These are phyloP conservation scores for Pentalonia nigronervosa DNA, from an alignment of 1,140 invertebrate species.

Conservation along the genomic window DNA sequence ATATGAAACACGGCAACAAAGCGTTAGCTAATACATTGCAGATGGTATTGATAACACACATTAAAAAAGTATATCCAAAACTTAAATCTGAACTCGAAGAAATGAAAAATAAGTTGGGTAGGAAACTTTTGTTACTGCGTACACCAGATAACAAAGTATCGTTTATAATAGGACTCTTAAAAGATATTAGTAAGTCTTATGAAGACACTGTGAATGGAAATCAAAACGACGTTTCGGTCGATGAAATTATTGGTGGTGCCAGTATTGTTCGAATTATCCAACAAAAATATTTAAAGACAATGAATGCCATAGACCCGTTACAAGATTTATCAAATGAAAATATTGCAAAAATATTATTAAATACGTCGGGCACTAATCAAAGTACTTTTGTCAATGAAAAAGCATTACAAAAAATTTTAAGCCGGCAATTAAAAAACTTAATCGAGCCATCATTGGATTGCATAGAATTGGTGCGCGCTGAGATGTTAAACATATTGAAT, in stretches of 20 bases:
- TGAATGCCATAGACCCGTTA: constrained; percentile 73
- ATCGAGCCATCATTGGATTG: constrained; percentile 75
- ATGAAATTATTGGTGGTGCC: constrained; percentile 77
- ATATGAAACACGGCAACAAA: constrained; percentile 70
- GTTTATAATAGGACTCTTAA: neutral
- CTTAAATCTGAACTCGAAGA: constrained; percentile 72
- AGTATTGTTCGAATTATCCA: constrained; percentile 79
- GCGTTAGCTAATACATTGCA: constrained; percentile 73
- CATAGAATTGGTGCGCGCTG: constrained; percentile 78
- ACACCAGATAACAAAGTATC: neutral
- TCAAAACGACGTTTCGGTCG: constrained; percentile 74
- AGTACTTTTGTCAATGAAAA: constrained; percentile 77
- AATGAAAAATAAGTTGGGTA: constrained; percentile 72
- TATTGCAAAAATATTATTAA: constrained; percentile 75
- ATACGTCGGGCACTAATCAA: constrained; percentile 75
- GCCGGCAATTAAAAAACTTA: constrained; percentile 73
- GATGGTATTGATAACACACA: constrained; percentile 74
- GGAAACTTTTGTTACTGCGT: neutral
- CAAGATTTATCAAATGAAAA: constrained; percentile 70
- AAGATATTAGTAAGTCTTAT: constrained; percentile 69
- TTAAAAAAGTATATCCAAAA: constrained; percentile 73
- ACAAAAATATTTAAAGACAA: constrained; percentile 72
- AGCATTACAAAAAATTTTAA: constrained; percentile 77
- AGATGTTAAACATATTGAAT: constrained; percentile 66
- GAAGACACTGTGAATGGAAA: constrained; percentile 76